Evolutionary conservation across 2,113 vertebrate genomes (phyloP).

Genomic region (Oryzias melastigma): DNA sequence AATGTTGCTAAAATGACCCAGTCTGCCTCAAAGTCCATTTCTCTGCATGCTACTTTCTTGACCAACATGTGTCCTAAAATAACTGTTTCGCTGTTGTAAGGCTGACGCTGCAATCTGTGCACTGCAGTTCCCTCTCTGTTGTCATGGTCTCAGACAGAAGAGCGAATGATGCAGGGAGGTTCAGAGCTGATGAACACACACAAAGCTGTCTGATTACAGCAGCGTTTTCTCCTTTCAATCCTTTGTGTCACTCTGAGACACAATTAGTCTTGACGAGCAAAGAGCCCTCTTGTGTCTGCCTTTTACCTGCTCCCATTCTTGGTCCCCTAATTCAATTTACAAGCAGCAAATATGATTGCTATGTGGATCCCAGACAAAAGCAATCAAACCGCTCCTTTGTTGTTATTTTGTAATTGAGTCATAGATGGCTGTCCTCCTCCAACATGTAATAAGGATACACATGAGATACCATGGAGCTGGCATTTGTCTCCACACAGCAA

Average conservation of each 20-base stretch:
- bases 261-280: conserved; percentile 69
- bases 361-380: conserved; percentile 59
- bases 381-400: conserved; percentile 55
- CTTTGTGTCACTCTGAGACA: conserved; percentile 60
- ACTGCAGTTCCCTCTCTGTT: conserved; percentile 32
- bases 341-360: conserved; percentile 66
- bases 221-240: conserved; percentile 44
- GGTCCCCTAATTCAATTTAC: conserved; percentile 67
- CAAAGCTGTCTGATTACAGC: conserved; percentile 58
- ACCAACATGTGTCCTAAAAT: conserved; percentile 19
- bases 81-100: conserved; percentile 16
- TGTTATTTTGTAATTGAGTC: conserved; percentile 66
- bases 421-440: conserved; percentile 49
- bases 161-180: conserved; percentile 59
- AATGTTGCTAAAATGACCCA: not conserved
- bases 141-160: conserved; percentile 38
- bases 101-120: conserved; percentile 40
- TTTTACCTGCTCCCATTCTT: conserved; percentile 63
- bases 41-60: conserved; percentile 5
- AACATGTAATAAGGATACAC: conserved; percentile 51
- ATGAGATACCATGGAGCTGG: conserved; percentile 26
- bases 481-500: conserved; percentile 17
- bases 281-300: conserved; percentile 51
- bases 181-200: conserved; percentile 62
- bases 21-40: not conserved